Base-by-base conservation (phyloP, 2,113 vertebrate species). In the Pycnonotus jocosus region DNA sequence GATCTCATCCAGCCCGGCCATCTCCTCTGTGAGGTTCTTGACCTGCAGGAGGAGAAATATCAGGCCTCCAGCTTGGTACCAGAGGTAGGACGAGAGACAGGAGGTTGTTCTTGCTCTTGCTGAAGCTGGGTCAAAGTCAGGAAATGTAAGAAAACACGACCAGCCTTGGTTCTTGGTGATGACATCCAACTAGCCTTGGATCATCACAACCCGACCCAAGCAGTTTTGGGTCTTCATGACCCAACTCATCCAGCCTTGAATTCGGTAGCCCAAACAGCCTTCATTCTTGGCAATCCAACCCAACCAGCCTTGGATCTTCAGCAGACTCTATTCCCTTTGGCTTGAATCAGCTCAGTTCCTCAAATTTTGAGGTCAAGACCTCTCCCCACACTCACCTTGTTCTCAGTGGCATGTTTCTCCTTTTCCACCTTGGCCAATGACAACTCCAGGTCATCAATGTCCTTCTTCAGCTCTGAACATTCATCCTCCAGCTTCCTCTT, bases 11-110 rank as follows among this genome's bases (percentile, higher is more conserved):
- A 99, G 96, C 13, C 98, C 98, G 0, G 99, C 98, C 99, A 99
- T 99, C 96, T 99, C 99, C 71, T 99, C 99, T 1, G 98, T 99
- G 27, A 99, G 97, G 91, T 99, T 99, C 92, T 99, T 99, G 40
- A 99, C 99, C 98, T 99, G 97, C 11, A 90, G 96, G 65, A 66
- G 54, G 62, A 94, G 48, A 70, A 70, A 70, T 24, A 50, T 33
- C 27, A 62, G 37, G 40, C 18, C 12, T 77, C 22, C 10, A 33
- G 22, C 33, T 83, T 62, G 5, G 42, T 62, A 33, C 22, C 15
- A 77, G 25, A 83, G 25, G 22, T 42, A 48, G 18, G 22, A 56
- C 18, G 70, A 48, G 27, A 62, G 22, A 33, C 18, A 48, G 22
- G 61, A 81, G 11, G 12, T 40, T 89, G 3, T 54, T 69, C 31